These are phyloP conservation scores for Perodicticus potto DNA, from an alignment of 2,797 vertebrate species.

Conservation along the genomic window DNA sequence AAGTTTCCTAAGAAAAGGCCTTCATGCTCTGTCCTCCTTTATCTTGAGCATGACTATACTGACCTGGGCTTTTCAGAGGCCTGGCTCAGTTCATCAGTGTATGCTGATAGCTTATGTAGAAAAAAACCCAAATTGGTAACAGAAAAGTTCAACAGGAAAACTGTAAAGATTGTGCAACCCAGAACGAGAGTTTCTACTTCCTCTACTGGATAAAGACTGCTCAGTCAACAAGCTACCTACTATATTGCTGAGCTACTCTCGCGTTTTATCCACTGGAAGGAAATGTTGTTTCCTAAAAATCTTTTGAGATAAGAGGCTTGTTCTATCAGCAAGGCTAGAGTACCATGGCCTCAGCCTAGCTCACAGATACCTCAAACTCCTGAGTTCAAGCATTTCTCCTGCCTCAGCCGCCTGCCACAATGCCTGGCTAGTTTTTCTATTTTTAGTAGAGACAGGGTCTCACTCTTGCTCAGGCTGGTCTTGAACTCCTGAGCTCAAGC, in stretches of 20 bases:
- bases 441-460: too few relatives aligned
- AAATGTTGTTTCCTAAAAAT: not conserved
- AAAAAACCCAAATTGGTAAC: conserved; percentile 46
- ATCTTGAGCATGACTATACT: not conserved
- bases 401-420: too few relatives aligned
- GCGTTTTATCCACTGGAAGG: not conserved
- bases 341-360: too few relatives aligned
- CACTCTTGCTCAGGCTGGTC: too few relatives aligned
- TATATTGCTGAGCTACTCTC: not conserved
- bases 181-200: not conserved
- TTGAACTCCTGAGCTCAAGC: too few relatives aligned
- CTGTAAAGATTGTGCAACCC: conserved; percentile 10
- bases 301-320: too few relatives aligned
- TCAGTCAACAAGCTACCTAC: conserved; percentile 13
- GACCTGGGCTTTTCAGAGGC: conserved; percentile 25
- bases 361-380: too few relatives aligned
- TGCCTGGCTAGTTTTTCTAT: too few relatives aligned
- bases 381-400: too few relatives aligned
- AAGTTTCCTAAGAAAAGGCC: not conserved
- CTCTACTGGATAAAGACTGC: not conserved
- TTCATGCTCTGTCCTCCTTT: not conserved
- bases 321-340: too few relatives aligned
- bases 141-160: conserved; percentile 50
- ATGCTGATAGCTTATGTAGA: not conserved
- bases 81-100: not conserved